Percentiles rank a stretch among this genome's conserved stretches.
Conservation (phyloP, 2,113 vertebrate species). For the Mungos mungo region DNA sequence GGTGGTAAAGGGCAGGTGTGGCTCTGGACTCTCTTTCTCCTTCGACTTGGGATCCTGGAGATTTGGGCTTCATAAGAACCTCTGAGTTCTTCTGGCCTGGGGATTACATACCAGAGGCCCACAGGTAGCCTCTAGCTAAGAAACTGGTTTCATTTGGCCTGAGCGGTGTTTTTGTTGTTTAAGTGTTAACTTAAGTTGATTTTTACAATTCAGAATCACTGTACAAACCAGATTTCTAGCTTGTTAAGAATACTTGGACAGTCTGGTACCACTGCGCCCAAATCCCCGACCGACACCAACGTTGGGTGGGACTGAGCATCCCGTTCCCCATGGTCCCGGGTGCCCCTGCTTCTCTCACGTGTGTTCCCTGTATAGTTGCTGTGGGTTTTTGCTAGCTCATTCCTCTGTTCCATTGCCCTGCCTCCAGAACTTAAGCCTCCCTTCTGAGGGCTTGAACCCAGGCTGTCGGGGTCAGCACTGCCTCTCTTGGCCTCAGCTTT, state of each 20-base stretch:
- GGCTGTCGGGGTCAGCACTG: not conserved
- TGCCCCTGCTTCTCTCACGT: fast-evolving
- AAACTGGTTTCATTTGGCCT: not conserved
- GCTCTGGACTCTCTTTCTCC: not conserved
- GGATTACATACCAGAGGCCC: not conserved
- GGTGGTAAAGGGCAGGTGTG: not conserved
- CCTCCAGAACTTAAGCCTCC: not conserved
- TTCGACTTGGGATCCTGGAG: not conserved
- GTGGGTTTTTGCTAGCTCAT: not conserved
- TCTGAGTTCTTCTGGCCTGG: not conserved
- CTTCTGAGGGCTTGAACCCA: too few species aligned
- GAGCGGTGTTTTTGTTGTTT: not conserved
- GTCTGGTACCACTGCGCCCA: too few species aligned
- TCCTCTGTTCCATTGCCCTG: not conserved
- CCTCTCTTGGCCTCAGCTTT: not conserved
- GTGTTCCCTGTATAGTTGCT: not conserved
- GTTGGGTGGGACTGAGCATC: not conserved
- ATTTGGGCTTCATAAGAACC: not conserved
- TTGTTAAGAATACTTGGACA: not conserved
- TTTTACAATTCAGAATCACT: not conserved
- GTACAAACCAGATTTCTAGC: not conserved
- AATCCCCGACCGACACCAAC: fast-evolving
- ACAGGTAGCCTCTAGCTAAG: not conserved
- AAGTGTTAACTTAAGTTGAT: not conserved
- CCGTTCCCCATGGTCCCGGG: fast-evolving